Evolutionary conservation across 2,797 vertebrate species (phyloP), one percentile per base, ranked within the genome.

Genomic region (Micromesistius poutassou): DNA sequence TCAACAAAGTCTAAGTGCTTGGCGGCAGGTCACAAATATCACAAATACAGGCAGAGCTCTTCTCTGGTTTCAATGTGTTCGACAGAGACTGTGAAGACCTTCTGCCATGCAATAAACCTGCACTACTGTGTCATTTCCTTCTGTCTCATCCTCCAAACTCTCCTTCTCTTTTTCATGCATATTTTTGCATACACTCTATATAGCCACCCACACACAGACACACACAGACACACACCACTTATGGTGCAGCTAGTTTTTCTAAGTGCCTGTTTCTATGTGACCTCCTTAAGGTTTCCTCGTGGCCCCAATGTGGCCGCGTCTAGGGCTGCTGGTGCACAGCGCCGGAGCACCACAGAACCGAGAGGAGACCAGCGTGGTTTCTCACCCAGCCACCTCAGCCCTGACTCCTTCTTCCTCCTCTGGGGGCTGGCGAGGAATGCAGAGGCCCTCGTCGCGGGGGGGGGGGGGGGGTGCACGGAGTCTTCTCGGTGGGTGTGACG

Each of bases 21-120:
- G 81, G 76, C 79, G 76, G 78, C 6, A 78, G 40, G 71, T 79
- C 81, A 78, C 76, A 79, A 79, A 83, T 81, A 35, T 33, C 55
- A 22, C 80, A 75, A 80, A 84, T 12, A 38, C 16, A 14, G 14
- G 28, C 80, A 85, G 83, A 78, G 42, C 46, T 83, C 77, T 72
- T 73, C 90, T 87, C 89, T 83, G 72, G 78, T 82, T 90, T 90
- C 89, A 87, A 90, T 82, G 72, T 85, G 86, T 82, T 90, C 76
- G 46, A 76, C 78, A 86, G 82, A 74, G 76, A 83, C 46, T 89
- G 89, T 76, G 77, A 85, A 84, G 83, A 86, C 85, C 90, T 92
- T 91, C n/a, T 90, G 79, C 77, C 78, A 84, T 73, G 89, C 81
- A 83, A 89, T 91, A 90, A 91, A 89, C 83, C 3, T 30, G 31